A percentile compares a stretch with the other conserved stretches of the same genome.
phyloP scores from a whole-genome alignment of 2,113 vertebrate genomes.

The Microcebus tavaratra region DNA sequence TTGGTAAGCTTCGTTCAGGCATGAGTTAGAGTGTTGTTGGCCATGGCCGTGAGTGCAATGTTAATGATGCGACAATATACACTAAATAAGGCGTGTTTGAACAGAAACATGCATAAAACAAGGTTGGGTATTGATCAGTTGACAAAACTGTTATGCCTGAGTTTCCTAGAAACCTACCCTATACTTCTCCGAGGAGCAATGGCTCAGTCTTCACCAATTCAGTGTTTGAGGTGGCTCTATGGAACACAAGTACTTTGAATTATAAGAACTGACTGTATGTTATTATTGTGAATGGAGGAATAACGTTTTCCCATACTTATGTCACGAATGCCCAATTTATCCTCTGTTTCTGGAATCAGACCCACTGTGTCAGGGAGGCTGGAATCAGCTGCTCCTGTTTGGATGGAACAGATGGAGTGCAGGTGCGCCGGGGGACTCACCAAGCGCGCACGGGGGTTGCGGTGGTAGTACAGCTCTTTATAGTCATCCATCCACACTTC shows the following conservation, averaged over 20 bases:
- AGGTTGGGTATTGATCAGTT: background rate
- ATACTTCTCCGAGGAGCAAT: background rate
- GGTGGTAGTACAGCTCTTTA: conserved; percentile 96
- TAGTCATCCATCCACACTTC: conserved; percentile 99
- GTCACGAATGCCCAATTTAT: background rate
- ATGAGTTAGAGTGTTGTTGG: background rate
- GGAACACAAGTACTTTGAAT: background rate
- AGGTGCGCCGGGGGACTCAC: conserved; percentile 82
- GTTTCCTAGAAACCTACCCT: background rate
- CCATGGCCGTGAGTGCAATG: accelerated
- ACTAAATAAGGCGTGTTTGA: background rate
- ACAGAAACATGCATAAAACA: background rate
- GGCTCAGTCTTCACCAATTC: background rate
- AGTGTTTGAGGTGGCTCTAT: background rate
- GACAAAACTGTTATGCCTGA: background rate
- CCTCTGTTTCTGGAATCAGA: background rate
- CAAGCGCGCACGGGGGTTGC: conserved; percentile 93
- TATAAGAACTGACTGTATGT: background rate
- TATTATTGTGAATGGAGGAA: background rate
- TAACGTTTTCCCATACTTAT: background rate
- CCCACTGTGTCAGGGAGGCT: accelerated
- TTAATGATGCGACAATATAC: background rate
- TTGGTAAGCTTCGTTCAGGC: background rate
- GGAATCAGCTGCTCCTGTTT: background rate
- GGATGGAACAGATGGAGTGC: accelerated